Conservation (phyloP, 2,888 invertebrate genomes). For the Hemistola chrysoprasaria region DNA sequence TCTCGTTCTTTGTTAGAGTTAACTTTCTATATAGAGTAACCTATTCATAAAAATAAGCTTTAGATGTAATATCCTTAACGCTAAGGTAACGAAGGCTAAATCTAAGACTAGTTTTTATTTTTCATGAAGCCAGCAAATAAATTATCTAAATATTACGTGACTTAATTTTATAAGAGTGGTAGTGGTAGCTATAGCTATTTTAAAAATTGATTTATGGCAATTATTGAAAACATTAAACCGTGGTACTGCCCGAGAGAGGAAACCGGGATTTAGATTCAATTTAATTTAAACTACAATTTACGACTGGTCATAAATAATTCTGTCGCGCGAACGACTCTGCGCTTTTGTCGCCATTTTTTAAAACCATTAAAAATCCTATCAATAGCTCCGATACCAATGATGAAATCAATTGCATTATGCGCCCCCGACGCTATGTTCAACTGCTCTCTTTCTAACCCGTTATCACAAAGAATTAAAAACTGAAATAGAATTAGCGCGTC, state of each 20-base stretch:
- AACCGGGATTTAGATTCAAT: constrained; percentile 66
- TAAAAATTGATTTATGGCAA: constrained; percentile 65
- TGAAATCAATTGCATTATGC: constrained; percentile 59
- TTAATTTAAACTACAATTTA: constrained; percentile 77
- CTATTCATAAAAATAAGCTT: no score
- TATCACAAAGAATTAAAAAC: constrained; percentile 37
- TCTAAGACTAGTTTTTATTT: no score
- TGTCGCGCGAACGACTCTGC: constrained; percentile 59
- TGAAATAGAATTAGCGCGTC: constrained; percentile 49
- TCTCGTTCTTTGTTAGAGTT: constrained; percentile 8
- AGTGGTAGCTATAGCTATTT: constrained; percentile 33
- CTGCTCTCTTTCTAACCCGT: constrained; percentile 51
- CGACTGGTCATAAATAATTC: constrained; percentile 72
- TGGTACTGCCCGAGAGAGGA: constrained; percentile 59
- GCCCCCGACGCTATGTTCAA: no score
- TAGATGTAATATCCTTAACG: no score
- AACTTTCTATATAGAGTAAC: constrained; percentile 1
- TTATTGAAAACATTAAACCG: constrained; percentile 60
- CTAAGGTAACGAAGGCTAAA: no score
- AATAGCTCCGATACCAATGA: constrained; percentile 67
- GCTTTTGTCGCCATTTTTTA: constrained; percentile 76
- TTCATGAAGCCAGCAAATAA: no score
- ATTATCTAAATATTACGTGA: constrained; percentile 13
- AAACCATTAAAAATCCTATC: constrained; percentile 79
- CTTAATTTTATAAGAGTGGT: constrained; percentile 34